Evolutionary conservation across 2,888 invertebrate species (phyloP).

Genomic region (Furcula furcula): DNA sequence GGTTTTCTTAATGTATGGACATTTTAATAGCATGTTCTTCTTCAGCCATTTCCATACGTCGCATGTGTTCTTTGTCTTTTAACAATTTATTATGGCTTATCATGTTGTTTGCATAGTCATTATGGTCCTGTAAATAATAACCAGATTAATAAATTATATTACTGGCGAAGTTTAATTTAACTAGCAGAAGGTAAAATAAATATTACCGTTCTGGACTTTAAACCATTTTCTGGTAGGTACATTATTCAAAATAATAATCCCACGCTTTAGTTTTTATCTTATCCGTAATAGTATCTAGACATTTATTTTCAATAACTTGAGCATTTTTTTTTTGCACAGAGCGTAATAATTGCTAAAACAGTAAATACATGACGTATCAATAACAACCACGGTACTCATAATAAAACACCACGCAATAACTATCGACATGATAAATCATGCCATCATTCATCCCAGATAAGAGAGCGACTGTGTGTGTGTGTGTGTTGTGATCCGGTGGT

Average conservation of each 20-base stretch:
- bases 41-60: constrained; percentile 11
- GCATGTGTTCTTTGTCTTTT: constrained; percentile 7
- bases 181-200: neutral
- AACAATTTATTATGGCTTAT: constrained; percentile 4
- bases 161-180: neutral
- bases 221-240: neutral
- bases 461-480: neutral
- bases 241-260: neutral
- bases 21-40: constrained; percentile 11
- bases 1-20: constrained; percentile 5
- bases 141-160: neutral
- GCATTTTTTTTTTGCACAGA: constrained; percentile 1
- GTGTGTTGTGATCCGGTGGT: too few relatives aligned
- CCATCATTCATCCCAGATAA: constrained; percentile 4
- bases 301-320: constrained; percentile 3
- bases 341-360: neutral
- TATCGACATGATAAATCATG: neutral
- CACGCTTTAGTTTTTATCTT: constrained; percentile 7
- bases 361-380: neutral
- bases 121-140: constrained; percentile 3
- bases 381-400: neutral
- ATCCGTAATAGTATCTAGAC: constrained; percentile 4
- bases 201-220: neutral
- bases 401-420: neutral
- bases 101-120: constrained; percentile 2